These are phyloP conservation scores for Coleophora flavipennella DNA, from an alignment of 2,888 invertebrate genomes.

Conservation along the genomic window DNA sequence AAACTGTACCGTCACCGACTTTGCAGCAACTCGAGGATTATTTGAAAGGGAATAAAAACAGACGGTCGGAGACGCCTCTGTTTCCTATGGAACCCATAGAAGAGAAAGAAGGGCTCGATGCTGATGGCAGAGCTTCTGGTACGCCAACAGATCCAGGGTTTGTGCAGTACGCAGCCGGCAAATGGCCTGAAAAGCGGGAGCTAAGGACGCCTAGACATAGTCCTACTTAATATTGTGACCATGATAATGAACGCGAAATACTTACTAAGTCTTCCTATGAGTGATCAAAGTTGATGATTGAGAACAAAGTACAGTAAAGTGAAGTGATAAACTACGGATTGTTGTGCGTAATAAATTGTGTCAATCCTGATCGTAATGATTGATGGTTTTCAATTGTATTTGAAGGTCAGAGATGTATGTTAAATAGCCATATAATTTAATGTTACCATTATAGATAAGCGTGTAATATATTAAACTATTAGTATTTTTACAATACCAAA, in stretches of 20 bases:
- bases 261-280: constrained; percentile 5
- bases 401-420: not conserved
- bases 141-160: constrained; percentile 82
- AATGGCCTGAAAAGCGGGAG: constrained; percentile 74
- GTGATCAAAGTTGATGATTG: constrained; percentile 6
- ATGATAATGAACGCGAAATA: no score
- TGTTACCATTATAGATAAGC: constrained; percentile 2
- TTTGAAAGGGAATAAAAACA: constrained; percentile 44
- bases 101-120: constrained; percentile 46
- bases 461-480: constrained; percentile 4
- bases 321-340: constrained; percentile 4
- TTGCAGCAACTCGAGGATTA: constrained; percentile 66
- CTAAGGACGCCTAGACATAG: constrained; percentile 74
- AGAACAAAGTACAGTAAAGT: no score
- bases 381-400: no score
- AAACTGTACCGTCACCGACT: constrained; percentile 55
- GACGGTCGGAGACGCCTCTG: constrained; percentile 51
- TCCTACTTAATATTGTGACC: constrained; percentile 39
- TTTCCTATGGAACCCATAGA: constrained; percentile 71
- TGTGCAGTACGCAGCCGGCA: constrained; percentile 80
- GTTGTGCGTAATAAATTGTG: no score
- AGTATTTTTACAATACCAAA: constrained; percentile 7
- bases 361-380: no score
- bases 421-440: constrained; percentile 9
- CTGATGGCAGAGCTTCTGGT: constrained; percentile 69